Percentiles rank a stretch among this genome's conserved stretches.
Evolutionary conservation across 2,797 vertebrate genomes (phyloP).

Genomic region (Sparidentex hasta): DNA sequence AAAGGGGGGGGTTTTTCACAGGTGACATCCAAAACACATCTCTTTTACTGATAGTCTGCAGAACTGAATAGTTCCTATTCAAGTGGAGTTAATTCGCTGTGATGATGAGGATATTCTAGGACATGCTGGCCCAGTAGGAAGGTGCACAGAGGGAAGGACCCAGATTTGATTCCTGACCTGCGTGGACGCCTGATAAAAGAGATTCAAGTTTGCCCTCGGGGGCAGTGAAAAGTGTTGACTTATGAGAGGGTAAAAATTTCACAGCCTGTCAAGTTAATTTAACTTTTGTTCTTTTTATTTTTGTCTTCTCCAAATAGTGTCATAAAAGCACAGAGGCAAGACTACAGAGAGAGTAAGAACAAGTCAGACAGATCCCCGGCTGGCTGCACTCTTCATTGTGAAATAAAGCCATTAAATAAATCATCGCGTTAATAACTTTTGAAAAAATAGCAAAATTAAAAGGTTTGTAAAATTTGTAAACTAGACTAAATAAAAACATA

Average conservation of each 20-base stretch:
- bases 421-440: too few species aligned
- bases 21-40: slow-evolving; percentile 2
- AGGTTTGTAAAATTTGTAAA: too few species aligned
- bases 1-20: slow-evolving; percentile 12
- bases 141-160: slow-evolving; percentile 10
- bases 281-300: background rate
- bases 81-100: slow-evolving; percentile 25
- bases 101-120: slow-evolving; percentile 6
- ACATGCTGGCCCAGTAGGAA: background rate
- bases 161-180: slow-evolving; percentile 13
- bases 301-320: background rate
- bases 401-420: too few species aligned
- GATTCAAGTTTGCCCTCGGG: background rate
- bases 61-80: slow-evolving; percentile 17
- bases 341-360: background rate
- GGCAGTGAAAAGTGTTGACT: slow-evolving; percentile 11
- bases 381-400: background rate
- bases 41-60: slow-evolving; percentile 9
- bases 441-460: too few species aligned
- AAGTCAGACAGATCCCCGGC: background rate
- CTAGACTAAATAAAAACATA: too few species aligned
- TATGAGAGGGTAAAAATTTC: background rate
- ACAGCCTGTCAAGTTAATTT: slow-evolving; percentile 1
- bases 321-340: slow-evolving; percentile 3
- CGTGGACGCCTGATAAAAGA: slow-evolving; percentile 30